Conservation (phyloP, 2,888 invertebrate genomes). For the Notodonta ziczac region DNA sequence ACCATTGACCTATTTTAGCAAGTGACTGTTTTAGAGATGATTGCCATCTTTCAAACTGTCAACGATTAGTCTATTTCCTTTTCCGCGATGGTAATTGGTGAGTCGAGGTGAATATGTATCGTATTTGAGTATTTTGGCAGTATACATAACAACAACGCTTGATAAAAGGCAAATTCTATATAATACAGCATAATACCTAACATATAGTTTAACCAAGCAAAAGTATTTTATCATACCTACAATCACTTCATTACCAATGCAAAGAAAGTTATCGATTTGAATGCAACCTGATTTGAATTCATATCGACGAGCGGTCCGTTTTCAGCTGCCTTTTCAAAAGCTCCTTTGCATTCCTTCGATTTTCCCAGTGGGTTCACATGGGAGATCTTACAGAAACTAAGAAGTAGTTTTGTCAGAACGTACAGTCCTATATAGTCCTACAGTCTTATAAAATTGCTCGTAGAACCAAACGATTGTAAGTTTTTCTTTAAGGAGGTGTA, state of each 20-base stretch:
- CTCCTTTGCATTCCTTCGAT: constrained; percentile 37
- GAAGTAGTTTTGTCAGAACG: constrained; percentile 10
- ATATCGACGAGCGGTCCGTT: constrained; percentile 37
- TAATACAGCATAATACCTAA: background rate
- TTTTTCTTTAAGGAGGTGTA: no score
- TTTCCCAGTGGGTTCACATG: constrained; percentile 41
- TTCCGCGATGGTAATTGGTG: background rate
- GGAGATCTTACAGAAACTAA: constrained; percentile 25
- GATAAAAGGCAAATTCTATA: background rate
- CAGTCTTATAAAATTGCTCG: no score
- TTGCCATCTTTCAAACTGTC: constrained; percentile 31
- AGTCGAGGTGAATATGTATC: no score
- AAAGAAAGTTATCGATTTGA: constrained; percentile 24
- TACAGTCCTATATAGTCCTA: no score
- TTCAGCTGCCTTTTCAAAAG: constrained; percentile 34
- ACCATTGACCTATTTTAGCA: constrained; percentile 43
- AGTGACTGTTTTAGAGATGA: constrained; percentile 42
- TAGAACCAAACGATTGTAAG: no score
- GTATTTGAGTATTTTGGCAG: no score
- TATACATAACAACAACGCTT: no score
- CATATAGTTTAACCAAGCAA: background rate
- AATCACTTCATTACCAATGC: constrained; percentile 31
- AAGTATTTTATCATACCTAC: constrained; percentile 20
- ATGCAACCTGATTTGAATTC: constrained; percentile 32
- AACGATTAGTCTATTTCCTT: constrained; percentile 6